Conservation (phyloP, 2,113 vertebrate species). For the Lepus americanus region DNA sequence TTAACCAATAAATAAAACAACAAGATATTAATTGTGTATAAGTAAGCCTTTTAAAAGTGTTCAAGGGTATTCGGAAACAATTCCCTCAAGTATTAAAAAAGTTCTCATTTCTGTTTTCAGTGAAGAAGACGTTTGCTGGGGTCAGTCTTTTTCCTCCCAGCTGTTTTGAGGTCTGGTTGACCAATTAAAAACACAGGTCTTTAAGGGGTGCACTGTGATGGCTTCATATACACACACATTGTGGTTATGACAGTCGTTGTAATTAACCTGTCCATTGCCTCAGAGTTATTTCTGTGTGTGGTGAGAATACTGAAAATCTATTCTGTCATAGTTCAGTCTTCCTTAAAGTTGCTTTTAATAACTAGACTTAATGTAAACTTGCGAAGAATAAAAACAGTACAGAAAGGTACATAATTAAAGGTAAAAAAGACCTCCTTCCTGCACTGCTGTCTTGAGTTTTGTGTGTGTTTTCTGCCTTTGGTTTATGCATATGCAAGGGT, state of each 20-base stretch:
- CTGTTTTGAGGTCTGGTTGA: not conserved
- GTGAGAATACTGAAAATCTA: not conserved
- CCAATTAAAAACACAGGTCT: not conserved
- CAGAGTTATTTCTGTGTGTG: not conserved
- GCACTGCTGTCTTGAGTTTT: not conserved
- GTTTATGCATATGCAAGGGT: not conserved
- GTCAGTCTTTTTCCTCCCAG: not conserved
- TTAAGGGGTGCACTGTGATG: not conserved
- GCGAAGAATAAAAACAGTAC: not conserved
- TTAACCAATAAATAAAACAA: not conserved
- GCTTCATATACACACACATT: not conserved
- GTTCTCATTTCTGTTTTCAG: not conserved
- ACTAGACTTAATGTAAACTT: not conserved
- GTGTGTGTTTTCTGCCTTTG: not conserved
- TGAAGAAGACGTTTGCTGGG: not conserved
- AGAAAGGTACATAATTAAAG: not conserved
- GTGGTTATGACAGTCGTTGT: not conserved
- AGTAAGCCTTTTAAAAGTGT: not conserved
- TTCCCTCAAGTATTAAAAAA: constrained; percentile 1
- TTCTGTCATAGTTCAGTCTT: not conserved
- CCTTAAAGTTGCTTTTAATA: constrained; percentile 34
- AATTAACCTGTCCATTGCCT: not conserved
- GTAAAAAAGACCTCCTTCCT: not conserved
- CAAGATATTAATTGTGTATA: constrained; percentile 6
- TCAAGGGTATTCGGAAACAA: constrained; percentile 14